Base-by-base conservation (phyloP, 2,888 invertebrate species). In the Thera obeliscata region DNA sequence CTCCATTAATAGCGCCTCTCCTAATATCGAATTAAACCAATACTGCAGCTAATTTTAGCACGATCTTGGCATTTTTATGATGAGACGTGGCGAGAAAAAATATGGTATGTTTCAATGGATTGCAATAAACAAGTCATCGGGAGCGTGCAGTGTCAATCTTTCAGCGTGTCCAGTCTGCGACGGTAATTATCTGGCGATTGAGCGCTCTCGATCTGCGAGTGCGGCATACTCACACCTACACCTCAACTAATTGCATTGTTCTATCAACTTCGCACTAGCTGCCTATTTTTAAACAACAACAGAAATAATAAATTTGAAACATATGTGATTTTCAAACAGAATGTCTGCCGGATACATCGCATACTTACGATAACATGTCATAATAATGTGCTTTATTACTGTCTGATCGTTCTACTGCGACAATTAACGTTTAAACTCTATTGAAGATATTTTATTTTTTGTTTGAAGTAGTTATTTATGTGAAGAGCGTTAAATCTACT, bases 101-200 rank as follows among this genome's bases (percentile, higher is more conserved):
- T 77, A 66, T 72, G 77, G 79, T 79, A 72, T 80, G 80, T 84
- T 84, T 82, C 78, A 84, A 82, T 83, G 82, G 76, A 79, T 82
- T 74, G 82, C 83, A 86, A 87, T 88, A 90, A 88, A 89, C 87
- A 87, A 89, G 85, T 89, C 86, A 83, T 87, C 87, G 83, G 74
- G 79, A 74, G 76, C 69, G 77, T 74, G 77, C 79, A 76, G 78
- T 87, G 90, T 90, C 91, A 88, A 87, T 91, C 89, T 89, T 84
- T 91, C 89, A 87, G 78, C 90, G 77, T 71, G 83, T 80, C 80
- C 81, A 84, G 84, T 83, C 79, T 81, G 76, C 82, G 83, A 78
- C 82, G 87, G 85, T 92, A 91, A 92, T 91, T 90, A 83, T 70
- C 84, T 79, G 84, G 73, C 77, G 84, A 83, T 79, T 79, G 83